Evolutionary conservation across 1,140 invertebrate genomes (phyloP), one percentile per base, ranked within the genome.

Genomic region (Lepidurus apus): DNA sequence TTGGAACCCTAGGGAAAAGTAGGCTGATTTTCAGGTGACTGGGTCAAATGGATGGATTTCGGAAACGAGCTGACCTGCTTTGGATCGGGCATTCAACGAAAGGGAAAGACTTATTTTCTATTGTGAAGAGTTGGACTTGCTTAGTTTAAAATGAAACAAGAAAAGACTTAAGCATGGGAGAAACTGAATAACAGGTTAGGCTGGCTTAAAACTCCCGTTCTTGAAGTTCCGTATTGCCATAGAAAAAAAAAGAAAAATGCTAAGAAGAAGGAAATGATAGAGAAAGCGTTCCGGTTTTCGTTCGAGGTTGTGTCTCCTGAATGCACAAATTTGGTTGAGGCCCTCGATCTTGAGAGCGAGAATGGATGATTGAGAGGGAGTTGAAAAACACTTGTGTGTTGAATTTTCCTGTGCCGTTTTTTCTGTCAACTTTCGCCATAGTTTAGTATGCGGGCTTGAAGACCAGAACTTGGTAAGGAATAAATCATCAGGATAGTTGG

Each of bases 271-370:
- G 53, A 65, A 65, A 65, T 65, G 53, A 65, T 65, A 65, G 53
- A 65, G 53, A 65, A 65, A 65, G 53, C 53, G 53, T 65, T 65
- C 53, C 53, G 53, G 53, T 65, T 65, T 65, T 65, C 8, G 53
- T n/a, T 65, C 17, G 21, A 65, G 53, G 53, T 65, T 65, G n/a
- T 65, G 53, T 65, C 53, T 65, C 53, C 13, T 65, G 53, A 65
- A 65, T 65, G 53, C 53, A 65, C 53, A 65, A 65, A 65, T 65
- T 65, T 9, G 21, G 53, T 65, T 21, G 17, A 65, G 53, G 53
- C 21, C 53, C 13, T 21, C 21, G 53, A 65, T 65, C 53, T 13
- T 65, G 53, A 65, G 53, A 65, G 21, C 53, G 53, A 21, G 53
- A 65, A 11, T 21, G 21, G 17, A 21, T 65, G 53, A 65, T 65